Percentiles rank a stretch among this genome's conserved stretches.
These are phyloP conservation scores for Phaenicophaeus curvirostris DNA, from an alignment of 2,797 vertebrate genomes.

Conservation along the genomic window DNA sequence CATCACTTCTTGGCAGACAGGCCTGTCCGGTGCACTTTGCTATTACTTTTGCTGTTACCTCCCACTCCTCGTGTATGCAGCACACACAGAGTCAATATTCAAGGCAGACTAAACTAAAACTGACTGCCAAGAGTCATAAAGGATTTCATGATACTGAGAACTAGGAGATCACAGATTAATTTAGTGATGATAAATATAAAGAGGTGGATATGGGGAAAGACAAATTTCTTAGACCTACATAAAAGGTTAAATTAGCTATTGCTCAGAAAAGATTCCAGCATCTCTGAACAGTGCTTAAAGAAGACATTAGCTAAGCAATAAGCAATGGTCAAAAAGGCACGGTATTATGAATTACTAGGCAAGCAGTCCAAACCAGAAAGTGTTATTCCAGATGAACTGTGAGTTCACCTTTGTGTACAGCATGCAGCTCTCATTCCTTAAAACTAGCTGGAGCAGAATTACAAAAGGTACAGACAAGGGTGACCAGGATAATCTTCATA, in stretches of 20 bases:
- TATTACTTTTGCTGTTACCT: constrained; percentile 17
- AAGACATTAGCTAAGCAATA: background rate
- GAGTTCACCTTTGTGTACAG: background rate
- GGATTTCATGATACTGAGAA: background rate
- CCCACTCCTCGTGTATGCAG: background rate
- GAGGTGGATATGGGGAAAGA: background rate
- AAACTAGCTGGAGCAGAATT: background rate
- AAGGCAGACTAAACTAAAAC: background rate
- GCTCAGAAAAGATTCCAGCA: background rate
- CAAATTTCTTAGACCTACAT: background rate
- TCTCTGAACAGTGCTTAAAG: background rate
- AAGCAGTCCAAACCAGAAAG: background rate
- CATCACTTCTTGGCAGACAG: constrained; percentile 46
- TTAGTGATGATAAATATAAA: background rate
- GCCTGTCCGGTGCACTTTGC: constrained; percentile 30
- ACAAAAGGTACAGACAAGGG: background rate
- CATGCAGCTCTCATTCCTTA: background rate
- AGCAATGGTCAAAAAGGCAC: background rate
- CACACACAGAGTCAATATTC: background rate
- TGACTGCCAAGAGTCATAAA: background rate
- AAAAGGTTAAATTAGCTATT: background rate
- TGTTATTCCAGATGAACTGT: background rate
- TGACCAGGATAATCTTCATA: background rate
- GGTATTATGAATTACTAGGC: background rate
- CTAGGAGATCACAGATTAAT: background rate